Conservation (phyloP, 2,888 invertebrate species). For the Dyspetes luteomarginatus region DNA sequence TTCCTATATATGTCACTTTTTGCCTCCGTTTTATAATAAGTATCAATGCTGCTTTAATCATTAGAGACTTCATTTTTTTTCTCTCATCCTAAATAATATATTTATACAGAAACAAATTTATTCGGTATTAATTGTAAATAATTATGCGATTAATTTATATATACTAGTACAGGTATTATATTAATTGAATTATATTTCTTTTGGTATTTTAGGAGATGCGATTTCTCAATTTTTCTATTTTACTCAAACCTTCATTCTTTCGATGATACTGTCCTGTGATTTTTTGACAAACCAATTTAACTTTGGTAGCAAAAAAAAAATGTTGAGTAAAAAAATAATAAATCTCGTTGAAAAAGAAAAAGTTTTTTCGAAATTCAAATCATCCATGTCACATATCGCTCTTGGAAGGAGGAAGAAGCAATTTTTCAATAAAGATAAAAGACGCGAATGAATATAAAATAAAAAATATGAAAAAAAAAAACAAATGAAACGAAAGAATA, state of each 20-base stretch:
- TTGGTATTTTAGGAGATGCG: too few species aligned
- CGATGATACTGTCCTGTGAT: neutral
- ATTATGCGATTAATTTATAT: neutral
- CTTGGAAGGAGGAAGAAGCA: neutral
- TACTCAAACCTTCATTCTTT: neutral
- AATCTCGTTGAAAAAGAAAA: constrained; percentile 11
- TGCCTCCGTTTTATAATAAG: constrained; percentile 58
- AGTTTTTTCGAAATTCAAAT: neutral
- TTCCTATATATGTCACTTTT: constrained; percentile 69
- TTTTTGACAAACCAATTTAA: neutral
- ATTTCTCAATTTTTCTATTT: neutral
- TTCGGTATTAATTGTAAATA: constrained; percentile 20
- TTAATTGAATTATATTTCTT: neutral
- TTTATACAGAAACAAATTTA: constrained; percentile 25
- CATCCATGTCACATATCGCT: neutral
- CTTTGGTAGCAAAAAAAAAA: too few species aligned
- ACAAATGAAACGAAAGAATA: too few species aligned
- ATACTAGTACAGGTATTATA: constrained; percentile 7
- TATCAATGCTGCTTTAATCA: constrained; percentile 48
- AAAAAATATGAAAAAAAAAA: constrained; percentile 20
- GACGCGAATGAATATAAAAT: constrained; percentile 9
- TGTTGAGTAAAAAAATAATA: too few species aligned
- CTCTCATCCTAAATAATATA: neutral
- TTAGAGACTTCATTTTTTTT: constrained; percentile 5
- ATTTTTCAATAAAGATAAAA: constrained; percentile 18